phyloP scores from a whole-genome alignment of 2,888 invertebrate species.

The Drosophila melanosoma region DNA sequence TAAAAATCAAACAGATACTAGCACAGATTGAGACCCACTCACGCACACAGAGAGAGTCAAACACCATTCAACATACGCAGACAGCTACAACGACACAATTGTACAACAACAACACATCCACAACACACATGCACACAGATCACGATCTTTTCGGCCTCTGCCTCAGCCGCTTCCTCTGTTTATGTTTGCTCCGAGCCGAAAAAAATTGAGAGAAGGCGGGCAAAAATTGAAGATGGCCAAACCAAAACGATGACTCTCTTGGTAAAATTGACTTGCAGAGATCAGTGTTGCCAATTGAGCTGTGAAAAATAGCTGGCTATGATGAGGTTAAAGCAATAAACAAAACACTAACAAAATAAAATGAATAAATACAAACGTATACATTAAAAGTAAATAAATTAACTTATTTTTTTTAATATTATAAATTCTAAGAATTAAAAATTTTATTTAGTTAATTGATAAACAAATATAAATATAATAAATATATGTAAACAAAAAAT shows the following conservation, averaged over 20 bases:
- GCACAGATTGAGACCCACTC: conserved; percentile 28
- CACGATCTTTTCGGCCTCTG: conserved; percentile 48
- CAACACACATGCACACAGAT: conserved; percentile 51
- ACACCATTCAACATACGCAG: conserved; percentile 8
- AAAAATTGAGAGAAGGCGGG: conserved; percentile 60
- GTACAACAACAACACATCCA: conserved; percentile 1
- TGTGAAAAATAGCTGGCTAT: neutral
- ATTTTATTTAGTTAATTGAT: neutral
- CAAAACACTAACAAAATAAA: neutral
- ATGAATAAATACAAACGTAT: neutral
- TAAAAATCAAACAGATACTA: conserved; percentile 42
- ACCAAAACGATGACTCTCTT: conserved; percentile 19
- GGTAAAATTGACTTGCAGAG: conserved; percentile 3
- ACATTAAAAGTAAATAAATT: neutral
- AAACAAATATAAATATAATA: neutral
- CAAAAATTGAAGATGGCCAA: conserved; percentile 69
- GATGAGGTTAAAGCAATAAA: neutral
- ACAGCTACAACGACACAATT: conserved; percentile 41
- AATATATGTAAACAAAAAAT: no score
- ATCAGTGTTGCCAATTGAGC: conserved; percentile 24
- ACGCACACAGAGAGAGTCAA: conserved; percentile 7
- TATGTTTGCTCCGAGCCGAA: conserved; percentile 15
- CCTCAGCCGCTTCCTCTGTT: conserved; percentile 1
- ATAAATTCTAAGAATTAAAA: neutral
- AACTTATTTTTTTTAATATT: neutral